These are phyloP conservation scores for Agrochola lychnidis DNA, from an alignment of 2,888 invertebrate genomes.

Conservation along the genomic window DNA sequence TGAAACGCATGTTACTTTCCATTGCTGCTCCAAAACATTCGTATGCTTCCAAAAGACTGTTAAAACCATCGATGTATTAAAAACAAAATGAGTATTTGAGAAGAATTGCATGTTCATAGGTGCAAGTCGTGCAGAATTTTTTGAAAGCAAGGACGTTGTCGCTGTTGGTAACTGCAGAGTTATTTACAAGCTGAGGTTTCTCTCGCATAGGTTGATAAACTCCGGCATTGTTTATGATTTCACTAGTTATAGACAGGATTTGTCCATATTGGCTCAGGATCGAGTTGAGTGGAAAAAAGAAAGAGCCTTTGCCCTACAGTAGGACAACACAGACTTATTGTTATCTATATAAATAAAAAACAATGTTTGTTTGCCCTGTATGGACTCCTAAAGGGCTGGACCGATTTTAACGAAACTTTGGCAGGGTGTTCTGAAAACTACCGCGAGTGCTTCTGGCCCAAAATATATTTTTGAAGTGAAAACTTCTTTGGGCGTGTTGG, in stretches of 20 bases:
- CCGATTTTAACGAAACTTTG: no score
- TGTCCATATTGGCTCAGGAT: not conserved
- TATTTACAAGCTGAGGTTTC: constrained; percentile 72
- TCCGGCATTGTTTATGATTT: constrained; percentile 34
- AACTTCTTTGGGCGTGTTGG: no score
- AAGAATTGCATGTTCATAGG: not conserved
- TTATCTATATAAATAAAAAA: no score
- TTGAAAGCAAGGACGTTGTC: constrained; percentile 79
- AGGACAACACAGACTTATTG: not conserved
- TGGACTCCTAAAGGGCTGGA: no score
- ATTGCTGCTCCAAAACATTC: not conserved
- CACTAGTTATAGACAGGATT: not conserved
- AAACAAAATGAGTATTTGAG: not conserved
- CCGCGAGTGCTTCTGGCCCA: no score
- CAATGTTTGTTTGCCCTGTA: no score
- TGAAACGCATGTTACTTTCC: not conserved
- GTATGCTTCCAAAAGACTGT: rapidly evolving
- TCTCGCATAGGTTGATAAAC: constrained; percentile 58
- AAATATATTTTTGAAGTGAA: no score
- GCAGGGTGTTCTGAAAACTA: no score
- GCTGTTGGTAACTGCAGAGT: constrained; percentile 65
- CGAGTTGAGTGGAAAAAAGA: not conserved
- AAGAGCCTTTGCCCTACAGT: not conserved
- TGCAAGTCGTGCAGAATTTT: constrained; percentile 64
- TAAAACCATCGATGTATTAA: constrained; percentile 21